Percentiles rank a stretch among this genome's conserved stretches.
phyloP scores from a whole-genome alignment of 2,797 vertebrate species.

The Crocidura indochinensis region DNA sequence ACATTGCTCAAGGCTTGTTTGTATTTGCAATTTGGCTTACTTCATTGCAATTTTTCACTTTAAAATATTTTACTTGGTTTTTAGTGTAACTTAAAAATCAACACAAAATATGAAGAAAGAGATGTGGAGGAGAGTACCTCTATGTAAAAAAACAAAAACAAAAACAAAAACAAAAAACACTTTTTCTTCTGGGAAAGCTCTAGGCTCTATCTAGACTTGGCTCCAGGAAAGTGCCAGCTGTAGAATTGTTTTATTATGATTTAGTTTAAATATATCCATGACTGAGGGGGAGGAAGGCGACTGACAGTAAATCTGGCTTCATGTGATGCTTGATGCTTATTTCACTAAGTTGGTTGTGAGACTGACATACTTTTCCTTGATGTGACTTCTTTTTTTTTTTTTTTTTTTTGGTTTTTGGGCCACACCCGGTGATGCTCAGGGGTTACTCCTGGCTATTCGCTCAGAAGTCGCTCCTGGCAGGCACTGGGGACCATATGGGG shows the following conservation, averaged over 20 bases:
- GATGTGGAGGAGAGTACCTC: not conserved
- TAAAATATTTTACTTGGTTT: conserved; percentile 78
- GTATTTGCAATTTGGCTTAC: conserved; percentile 75
- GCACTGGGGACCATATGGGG: no score
- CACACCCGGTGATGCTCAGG: no score
- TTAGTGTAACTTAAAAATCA: conserved; percentile 82
- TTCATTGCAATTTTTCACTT: conserved; percentile 76
- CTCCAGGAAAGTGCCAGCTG: conserved; percentile 84
- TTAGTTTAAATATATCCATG: conserved; percentile 87
- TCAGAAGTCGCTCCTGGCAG: no score
- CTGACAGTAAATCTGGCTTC: conserved; percentile 84
- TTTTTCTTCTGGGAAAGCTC: conserved; percentile 81
- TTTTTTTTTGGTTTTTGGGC: no score
- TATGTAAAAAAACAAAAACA: not conserved
- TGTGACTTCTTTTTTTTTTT: not conserved
- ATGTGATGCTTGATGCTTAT: conserved; percentile 73
- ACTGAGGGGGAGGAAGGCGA: conserved; percentile 83
- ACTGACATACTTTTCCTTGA: conserved; percentile 63
- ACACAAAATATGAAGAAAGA: conserved; percentile 48
- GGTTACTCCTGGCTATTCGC: no score
- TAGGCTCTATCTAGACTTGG: conserved; percentile 79
- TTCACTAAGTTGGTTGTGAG: conserved; percentile 62
- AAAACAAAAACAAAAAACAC: conserved; percentile 73
- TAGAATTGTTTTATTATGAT: conserved; percentile 85
- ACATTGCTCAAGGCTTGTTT: conserved; percentile 77